These are phyloP conservation scores for Phenganax subtilis DNA, from an alignment of 92 coral and sea anemone species.

Conservation along the genomic window DNA sequence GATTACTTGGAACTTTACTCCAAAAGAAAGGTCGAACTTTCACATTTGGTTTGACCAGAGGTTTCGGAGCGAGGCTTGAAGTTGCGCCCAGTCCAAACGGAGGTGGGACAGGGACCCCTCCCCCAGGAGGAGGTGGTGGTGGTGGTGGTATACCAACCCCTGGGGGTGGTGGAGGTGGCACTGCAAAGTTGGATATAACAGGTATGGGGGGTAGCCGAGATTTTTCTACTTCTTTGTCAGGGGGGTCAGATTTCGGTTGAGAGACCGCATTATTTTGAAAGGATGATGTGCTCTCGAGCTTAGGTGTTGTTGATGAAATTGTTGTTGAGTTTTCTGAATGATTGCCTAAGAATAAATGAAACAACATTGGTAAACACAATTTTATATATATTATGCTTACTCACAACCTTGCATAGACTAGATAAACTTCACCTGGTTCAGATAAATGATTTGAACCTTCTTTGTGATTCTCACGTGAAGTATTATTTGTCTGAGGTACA, in stretches of 20 bases:
- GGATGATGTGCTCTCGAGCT: background rate
- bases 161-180: constrained; percentile 65
- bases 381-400: too few species aligned
- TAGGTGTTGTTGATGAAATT: background rate
- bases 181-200: constrained; percentile 32
- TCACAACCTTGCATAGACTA: too few species aligned
- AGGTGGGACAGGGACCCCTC: constrained; percentile 68
- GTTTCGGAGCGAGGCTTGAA: constrained; percentile 51
- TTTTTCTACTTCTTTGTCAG: constrained; percentile 2
- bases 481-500: background rate
- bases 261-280: background rate
- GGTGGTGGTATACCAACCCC: constrained; percentile 62
- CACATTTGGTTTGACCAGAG: constrained; percentile 57
- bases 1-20: constrained; percentile 76
- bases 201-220: constrained; percentile 44
- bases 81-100: constrained; percentile 52
- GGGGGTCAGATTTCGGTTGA: background rate
- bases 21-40: constrained; percentile 92
- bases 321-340: constrained; percentile 33
- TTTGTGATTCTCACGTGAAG: background rate
- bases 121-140: constrained; percentile 75
- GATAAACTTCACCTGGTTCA: background rate
- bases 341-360: background rate
- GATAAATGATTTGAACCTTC: background rate
- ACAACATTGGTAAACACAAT: background rate